These are phyloP conservation scores for Omphaloscelis lunosa DNA, from an alignment of 2,888 invertebrate species.

Conservation along the genomic window DNA sequence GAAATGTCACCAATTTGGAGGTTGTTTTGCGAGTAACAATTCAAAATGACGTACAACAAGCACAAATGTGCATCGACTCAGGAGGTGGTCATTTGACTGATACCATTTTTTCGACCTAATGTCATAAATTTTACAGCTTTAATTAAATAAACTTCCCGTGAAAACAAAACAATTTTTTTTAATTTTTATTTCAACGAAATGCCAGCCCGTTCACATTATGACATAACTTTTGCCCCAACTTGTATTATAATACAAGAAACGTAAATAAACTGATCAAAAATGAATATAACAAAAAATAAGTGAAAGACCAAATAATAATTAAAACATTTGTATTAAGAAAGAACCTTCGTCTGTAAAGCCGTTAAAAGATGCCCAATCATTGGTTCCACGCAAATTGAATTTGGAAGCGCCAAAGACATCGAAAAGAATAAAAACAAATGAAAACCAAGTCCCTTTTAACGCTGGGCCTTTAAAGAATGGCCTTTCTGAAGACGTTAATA, in stretches of 20 bases:
- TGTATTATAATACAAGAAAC: neutral
- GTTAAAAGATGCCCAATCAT: constrained; percentile 45
- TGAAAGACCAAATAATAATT: neutral
- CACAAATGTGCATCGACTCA: too few species aligned
- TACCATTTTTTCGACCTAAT: too few species aligned
- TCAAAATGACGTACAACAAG: too few species aligned
- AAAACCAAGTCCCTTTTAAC: constrained; percentile 49
- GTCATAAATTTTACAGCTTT: too few species aligned
- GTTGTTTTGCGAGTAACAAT: too few species aligned
- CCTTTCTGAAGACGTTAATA: constrained; percentile 48
- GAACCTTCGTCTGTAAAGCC: constrained; percentile 11
- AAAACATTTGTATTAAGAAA: constrained; percentile 17
- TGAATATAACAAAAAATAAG: neutral
- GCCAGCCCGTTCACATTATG: too few species aligned
- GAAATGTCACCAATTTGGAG: too few species aligned
- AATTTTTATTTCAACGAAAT: too few species aligned
- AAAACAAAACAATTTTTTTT: too few species aligned
- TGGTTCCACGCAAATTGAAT: constrained; percentile 55
- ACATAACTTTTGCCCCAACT: too few species aligned
- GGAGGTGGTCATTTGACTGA: too few species aligned
- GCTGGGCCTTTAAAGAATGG: constrained; percentile 43
- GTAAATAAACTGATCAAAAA: neutral
- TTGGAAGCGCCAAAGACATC: constrained; percentile 34
- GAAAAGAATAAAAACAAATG: constrained; percentile 58
- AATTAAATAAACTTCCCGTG: too few species aligned